Conservation (phyloP, 2,797 vertebrate genomes). For the Mormyrus hasselquistii region DNA sequence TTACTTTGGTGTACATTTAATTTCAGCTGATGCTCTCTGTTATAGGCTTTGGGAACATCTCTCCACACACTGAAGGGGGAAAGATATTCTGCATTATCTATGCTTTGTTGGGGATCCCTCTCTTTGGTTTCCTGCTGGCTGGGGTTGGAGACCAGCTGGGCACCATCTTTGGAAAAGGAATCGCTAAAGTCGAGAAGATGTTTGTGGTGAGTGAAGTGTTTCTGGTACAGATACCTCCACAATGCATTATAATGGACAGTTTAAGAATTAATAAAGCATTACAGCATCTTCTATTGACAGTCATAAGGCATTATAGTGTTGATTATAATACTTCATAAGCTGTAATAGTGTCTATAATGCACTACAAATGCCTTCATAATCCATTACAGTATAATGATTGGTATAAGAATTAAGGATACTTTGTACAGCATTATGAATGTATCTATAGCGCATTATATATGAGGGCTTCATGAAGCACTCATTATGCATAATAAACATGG, state of each 20-base stretch:
- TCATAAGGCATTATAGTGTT: not conserved
- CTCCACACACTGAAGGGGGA: constrained; percentile 87
- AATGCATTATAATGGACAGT: not conserved
- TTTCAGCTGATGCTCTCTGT: not conserved
- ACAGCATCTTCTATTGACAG: not conserved
- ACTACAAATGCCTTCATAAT: not conserved
- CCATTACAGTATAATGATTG: not conserved
- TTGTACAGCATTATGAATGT: not conserved
- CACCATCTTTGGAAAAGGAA: constrained; percentile 93
- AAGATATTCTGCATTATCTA: constrained; percentile 95
- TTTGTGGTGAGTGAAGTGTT: constrained; percentile 77
- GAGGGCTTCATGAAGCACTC: not conserved
- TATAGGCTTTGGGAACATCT: constrained; percentile 90
- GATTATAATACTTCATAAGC: not conserved
- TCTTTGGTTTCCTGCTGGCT: constrained; percentile 91
- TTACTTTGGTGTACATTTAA: not conserved
- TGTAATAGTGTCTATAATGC: not conserved
- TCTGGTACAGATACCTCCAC: not conserved
- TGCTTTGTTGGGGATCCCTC: constrained; percentile 87
- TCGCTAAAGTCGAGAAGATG: constrained; percentile 90
- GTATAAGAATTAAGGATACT: not conserved
- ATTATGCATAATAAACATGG: not conserved
- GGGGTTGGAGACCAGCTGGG: constrained; percentile 94
- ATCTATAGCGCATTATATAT: not conserved
- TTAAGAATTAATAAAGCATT: not conserved